Evolutionary conservation across 2,888 invertebrate genomes (phyloP).

Genomic region (Sturmia bella): DNA sequence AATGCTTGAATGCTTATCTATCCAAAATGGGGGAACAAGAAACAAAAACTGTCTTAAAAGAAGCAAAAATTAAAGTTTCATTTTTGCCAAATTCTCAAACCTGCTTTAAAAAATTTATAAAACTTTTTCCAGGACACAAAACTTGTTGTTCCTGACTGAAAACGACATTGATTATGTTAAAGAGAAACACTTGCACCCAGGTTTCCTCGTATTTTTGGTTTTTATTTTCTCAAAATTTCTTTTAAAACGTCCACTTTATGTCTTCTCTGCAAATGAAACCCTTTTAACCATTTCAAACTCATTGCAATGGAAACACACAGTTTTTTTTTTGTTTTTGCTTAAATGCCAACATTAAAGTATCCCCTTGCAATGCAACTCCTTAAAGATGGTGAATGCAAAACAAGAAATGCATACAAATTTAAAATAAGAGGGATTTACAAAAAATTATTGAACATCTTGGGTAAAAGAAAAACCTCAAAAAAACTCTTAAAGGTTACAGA

Average conservation of each 20-base stretch:
- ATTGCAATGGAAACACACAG: background rate
- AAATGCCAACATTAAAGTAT: background rate
- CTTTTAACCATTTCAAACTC: conserved; percentile 2
- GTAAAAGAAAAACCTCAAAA: background rate
- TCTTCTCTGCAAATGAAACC: background rate
- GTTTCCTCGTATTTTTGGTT: too few relatives aligned
- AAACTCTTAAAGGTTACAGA: background rate
- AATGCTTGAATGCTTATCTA: background rate
- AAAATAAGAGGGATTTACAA: background rate
- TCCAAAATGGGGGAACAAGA: background rate
- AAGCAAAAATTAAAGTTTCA: too few relatives aligned
- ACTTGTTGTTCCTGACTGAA: too few relatives aligned
- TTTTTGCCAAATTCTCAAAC: too few relatives aligned
- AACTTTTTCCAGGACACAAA: too few relatives aligned
- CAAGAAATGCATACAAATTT: background rate
- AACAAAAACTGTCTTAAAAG: too few relatives aligned
- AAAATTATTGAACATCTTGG: too few relatives aligned
- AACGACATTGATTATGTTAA: too few relatives aligned
- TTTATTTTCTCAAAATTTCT: too few relatives aligned
- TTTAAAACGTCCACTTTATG: too few relatives aligned
- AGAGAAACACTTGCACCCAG: too few relatives aligned
- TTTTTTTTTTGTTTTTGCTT: background rate
- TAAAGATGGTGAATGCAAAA: conserved; percentile 1
- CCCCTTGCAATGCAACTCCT: background rate
- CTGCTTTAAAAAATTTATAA: too few relatives aligned